Evolutionary conservation across 2,113 vertebrate genomes (phyloP), one percentile per base, ranked within the genome.

Genomic region (Pyrgilauda ruficollis): DNA sequence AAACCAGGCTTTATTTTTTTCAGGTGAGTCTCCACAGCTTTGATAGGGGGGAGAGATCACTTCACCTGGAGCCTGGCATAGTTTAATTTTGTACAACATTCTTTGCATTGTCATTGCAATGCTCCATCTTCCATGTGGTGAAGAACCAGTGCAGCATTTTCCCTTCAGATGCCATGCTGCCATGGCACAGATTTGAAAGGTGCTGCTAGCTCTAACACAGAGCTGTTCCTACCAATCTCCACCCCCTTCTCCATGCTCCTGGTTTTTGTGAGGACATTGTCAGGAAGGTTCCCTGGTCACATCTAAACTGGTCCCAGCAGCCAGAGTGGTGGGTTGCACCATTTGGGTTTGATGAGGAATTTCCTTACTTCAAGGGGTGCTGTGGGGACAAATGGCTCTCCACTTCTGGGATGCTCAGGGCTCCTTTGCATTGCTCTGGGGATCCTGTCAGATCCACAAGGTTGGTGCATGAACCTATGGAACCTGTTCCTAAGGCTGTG

Each of bases 361-460:
- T 33, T 61, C 61, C 50, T 23, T 50, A 28, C 63, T 83, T 56
- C 8, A 5, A 47, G 39, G 14, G 10, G 8, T 35, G 11, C 69
- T 59, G 44, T 6, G 30, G 9, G 33, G 35, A 52, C 0, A 0
- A 68, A 67, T 2, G 0, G 11, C n/a, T 33, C 31, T 46, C 14
- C 2, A 1, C 27, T 79, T 16, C 22, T 56, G 52, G 39, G 68
- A 41, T 66, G 31, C 63, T 44, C 50, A 12, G 63, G 5, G 39
- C 49, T 55, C 33, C 41, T 72, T 39, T 22, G n/a, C 44, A 2
- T 27, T 27, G 28, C 46, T 39, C 31, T 28, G 30, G 31, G 37
- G 26, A 33, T 64, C 58, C 53, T 61, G 44, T n/a, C 1, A 9
- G 33, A 35, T 44, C 56, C 4, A 4, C 3, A 7, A 13, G 15